Evolutionary conservation across 2,113 vertebrate genomes (phyloP), one percentile per base, ranked within the genome.

Genomic region (Paracanthobrama guichenoti): DNA sequence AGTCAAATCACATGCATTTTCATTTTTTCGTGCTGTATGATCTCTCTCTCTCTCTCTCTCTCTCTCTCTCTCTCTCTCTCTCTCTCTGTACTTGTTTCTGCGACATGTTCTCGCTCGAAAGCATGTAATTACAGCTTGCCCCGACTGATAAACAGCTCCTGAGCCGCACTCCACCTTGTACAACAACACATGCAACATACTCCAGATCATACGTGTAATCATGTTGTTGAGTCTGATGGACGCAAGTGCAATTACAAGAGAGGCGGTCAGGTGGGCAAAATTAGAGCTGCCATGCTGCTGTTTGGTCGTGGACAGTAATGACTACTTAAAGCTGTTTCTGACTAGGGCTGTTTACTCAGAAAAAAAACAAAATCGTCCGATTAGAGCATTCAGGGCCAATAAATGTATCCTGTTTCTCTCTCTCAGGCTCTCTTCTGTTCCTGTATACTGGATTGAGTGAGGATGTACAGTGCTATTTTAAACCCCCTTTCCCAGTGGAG

Each of bases 201-300:
- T 89, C 77, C 62, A 88, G 76, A 86, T 86, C 87, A 86, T 88
- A 85, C 84, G 73, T 88, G 85, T 89, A 88, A 88, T 89, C 86
- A 88, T 82, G 87, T 73, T 73, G 80, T 89, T 89, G 85, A 88
- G 85, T 83, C 60, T 87, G 72, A 79, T 85, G 87, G 85, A 87
- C 28, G 79, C 84, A 86, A 84, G 84, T 79, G 84, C 84, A 87
- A 88, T 86, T 84, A 84, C 81, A 59, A 53, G 77, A 79, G 78
- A 87, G 80, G 59, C 48, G 80, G 84, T 62, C 80, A 84, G 87
- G 82, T 87, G 84, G 78, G 85, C 81, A 83, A 77, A 76, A 84
- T 87, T 84, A 82, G 67, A 71, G 31, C 87, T 84, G 83, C 79
- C 82, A 80, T 39, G 64, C 42, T 74, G 78, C 48, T 74, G 82